These are phyloP conservation scores for Helarctos malayanus DNA, from an alignment of 2,797 vertebrate species.

Conservation along the genomic window DNA sequence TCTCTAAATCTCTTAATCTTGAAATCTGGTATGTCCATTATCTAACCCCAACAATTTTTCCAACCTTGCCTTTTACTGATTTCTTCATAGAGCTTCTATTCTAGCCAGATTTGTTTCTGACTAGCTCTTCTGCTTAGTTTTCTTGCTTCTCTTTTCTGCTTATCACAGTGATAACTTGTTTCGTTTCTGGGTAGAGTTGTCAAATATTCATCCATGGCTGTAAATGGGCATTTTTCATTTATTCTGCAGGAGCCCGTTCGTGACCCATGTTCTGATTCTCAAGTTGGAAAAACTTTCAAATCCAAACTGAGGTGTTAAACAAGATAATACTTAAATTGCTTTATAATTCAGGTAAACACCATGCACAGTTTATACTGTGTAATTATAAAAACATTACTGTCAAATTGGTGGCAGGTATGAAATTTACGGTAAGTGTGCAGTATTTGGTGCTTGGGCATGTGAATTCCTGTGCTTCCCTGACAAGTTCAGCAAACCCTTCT, in stretches of 20 bases:
- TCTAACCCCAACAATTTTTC: not conserved
- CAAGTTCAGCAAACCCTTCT: not conserved
- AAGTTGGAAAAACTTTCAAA: not conserved
- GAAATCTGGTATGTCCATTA: not conserved
- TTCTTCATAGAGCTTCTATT: not conserved
- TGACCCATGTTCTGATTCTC: not conserved
- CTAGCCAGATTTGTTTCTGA: not conserved
- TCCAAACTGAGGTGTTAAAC: not conserved
- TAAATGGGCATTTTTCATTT: not conserved
- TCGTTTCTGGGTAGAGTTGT: not conserved
- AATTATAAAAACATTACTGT: not conserved
- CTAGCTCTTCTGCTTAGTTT: not conserved
- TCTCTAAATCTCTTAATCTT: not conserved
- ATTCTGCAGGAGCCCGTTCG: not conserved
- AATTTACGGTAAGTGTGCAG: not conserved
- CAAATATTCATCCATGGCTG: not conserved
- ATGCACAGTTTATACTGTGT: accelerated
- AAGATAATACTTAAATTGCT: not conserved
- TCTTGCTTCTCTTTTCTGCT: not conserved
- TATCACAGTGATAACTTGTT: not conserved
- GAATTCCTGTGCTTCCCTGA: accelerated
- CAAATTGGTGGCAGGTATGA: not conserved
- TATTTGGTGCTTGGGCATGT: accelerated
- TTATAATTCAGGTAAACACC: not conserved
- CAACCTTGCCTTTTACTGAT: not conserved